phyloP scores from a whole-genome alignment of 2,888 invertebrate species.

The Cerastis rubricosa region DNA sequence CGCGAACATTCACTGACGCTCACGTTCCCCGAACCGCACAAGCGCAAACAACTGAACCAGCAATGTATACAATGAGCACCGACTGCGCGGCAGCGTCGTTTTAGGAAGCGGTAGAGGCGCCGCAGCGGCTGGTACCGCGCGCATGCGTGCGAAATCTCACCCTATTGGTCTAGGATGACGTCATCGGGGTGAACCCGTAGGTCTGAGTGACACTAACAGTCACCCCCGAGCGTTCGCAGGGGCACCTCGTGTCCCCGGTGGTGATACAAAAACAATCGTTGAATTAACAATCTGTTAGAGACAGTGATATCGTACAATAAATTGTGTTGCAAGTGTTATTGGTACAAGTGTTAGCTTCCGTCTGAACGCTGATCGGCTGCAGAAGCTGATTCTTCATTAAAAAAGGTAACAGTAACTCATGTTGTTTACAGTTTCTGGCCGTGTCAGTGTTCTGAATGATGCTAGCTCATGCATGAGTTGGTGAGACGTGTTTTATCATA shows the following conservation, averaged over 20 bases:
- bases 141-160: constrained; percentile 85
- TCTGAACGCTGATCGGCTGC: constrained; percentile 30
- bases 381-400: constrained; percentile 50
- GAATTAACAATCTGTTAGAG: constrained; percentile 71
- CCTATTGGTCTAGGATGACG: constrained; percentile 90
- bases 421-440: constrained; percentile 82
- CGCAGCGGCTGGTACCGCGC: constrained; percentile 85
- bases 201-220: constrained; percentile 89
- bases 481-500: constrained; percentile 65
- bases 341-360: constrained; percentile 59
- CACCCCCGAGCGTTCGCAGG: constrained; percentile 85
- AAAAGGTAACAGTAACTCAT: constrained; percentile 73
- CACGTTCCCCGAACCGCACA: constrained; percentile 57
- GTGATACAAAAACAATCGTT: constrained; percentile 84
- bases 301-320: constrained; percentile 70
- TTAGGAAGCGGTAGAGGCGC: constrained; percentile 81
- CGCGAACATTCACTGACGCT: constrained; percentile 75
- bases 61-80: constrained; percentile 77
- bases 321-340: constrained; percentile 74
- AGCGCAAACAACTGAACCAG: constrained; percentile 75
- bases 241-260: constrained; percentile 77
- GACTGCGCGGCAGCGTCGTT: constrained; percentile 70
- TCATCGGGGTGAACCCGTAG: constrained; percentile 89
- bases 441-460: constrained; percentile 79
- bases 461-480: constrained; percentile 78